These are phyloP conservation scores for Zeus faber DNA, from an alignment of 2,113 vertebrate genomes.

Conservation along the genomic window DNA sequence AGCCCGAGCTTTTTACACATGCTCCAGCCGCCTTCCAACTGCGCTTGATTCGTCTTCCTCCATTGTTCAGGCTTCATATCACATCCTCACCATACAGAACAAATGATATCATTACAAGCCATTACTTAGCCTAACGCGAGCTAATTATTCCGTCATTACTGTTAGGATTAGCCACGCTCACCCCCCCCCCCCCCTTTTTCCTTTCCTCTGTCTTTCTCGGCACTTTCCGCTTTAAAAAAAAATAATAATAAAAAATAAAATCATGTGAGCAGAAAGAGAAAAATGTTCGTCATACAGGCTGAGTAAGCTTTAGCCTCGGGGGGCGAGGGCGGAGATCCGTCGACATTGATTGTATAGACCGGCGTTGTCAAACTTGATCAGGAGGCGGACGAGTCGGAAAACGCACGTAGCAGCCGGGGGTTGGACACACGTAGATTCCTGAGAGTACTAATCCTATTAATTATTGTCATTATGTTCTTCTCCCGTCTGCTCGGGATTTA, in stretches of 20 bases:
- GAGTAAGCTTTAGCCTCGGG: constrained; percentile 59
- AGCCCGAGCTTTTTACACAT: constrained; percentile 64
- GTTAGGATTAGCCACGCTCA: constrained; percentile 70
- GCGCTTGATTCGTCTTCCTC: constrained; percentile 60
- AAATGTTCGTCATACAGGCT: constrained; percentile 59
- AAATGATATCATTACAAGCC: constrained; percentile 69
- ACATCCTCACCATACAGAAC: constrained; percentile 62
- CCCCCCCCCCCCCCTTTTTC: constrained; percentile 46
- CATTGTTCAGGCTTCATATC: constrained; percentile 61
- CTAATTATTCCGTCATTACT: constrained; percentile 74
- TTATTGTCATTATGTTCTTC: too few species aligned
- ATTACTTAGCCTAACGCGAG: constrained; percentile 69
- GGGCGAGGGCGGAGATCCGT: constrained; percentile 44
- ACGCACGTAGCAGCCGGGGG: constrained; percentile 40
- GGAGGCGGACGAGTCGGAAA: constrained; percentile 25
- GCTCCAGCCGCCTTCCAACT: constrained; percentile 64
- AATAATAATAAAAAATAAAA: constrained; percentile 11
- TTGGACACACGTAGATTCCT: too few species aligned
- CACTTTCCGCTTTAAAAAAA: constrained; percentile 28
- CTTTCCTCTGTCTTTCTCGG: constrained; percentile 40
- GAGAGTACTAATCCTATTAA: too few species aligned
- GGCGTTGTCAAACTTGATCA: constrained; percentile 59
- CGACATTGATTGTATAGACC: constrained; percentile 64
- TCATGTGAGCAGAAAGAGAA: constrained; percentile 51
- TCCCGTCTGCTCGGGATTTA: too few species aligned